Percentiles rank a stretch among this genome's conserved stretches.
phyloP scores from a whole-genome alignment of 2,113 vertebrate genomes.

The Prolemur simus region DNA sequence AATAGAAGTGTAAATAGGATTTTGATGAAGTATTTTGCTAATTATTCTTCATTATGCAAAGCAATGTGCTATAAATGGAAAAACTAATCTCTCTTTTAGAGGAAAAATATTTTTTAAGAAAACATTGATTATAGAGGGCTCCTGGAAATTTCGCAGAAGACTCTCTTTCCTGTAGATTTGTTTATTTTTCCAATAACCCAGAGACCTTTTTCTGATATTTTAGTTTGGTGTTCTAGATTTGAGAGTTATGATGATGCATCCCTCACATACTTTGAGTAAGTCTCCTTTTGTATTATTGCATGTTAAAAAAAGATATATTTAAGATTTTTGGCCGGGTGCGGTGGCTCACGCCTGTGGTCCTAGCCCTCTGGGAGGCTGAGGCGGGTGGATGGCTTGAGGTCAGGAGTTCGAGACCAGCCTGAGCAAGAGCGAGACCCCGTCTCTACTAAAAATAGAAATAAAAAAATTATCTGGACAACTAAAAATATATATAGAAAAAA shows the following conservation, averaged over 20 bases:
- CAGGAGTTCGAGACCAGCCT: too few relatives aligned
- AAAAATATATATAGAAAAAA: too few relatives aligned
- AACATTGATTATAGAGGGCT: background rate
- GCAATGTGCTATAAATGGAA: background rate
- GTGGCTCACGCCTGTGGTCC: too few relatives aligned
- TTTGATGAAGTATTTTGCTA: background rate
- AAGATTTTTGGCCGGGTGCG: too few relatives aligned
- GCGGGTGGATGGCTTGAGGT: too few relatives aligned
- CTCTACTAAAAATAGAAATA: too few relatives aligned
- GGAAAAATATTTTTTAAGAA: conserved; percentile 13
- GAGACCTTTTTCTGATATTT: background rate
- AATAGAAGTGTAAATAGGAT: conserved; percentile 4
- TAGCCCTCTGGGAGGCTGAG: too few relatives aligned
- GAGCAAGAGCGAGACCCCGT: too few relatives aligned
- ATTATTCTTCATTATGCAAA: conserved; percentile 31
- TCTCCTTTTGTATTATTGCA: background rate
- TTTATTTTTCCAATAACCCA: background rate
- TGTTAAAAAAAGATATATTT: background rate
- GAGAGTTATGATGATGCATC: background rate
- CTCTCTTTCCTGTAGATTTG: background rate
- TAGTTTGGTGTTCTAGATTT: background rate
- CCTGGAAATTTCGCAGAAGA: background rate
- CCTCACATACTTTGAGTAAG: background rate
- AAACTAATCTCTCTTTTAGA: conserved; percentile 11
- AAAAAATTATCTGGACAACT: too few relatives aligned